phyloP scores from a whole-genome alignment of 2,113 vertebrate genomes.

The Caloenas nicobarica region DNA sequence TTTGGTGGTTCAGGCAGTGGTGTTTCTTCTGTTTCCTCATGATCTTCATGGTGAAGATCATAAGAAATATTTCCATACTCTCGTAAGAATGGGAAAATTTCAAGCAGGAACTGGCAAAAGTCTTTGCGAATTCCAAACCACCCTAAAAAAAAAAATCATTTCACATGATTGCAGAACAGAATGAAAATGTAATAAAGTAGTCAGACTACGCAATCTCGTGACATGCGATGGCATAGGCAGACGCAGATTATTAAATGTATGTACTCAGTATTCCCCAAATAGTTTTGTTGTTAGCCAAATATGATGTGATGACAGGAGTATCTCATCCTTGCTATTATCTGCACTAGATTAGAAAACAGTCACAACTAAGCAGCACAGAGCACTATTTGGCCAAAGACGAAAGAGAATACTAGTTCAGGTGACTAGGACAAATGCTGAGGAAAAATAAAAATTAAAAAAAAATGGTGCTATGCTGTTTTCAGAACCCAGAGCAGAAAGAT shows the following conservation, averaged over 20 bases:
- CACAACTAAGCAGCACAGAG: neutral
- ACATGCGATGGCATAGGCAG: neutral
- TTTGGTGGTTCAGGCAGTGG: conserved; percentile 91
- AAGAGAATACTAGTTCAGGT: neutral
- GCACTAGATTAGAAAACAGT: neutral
- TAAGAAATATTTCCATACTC: conserved; percentile 99
- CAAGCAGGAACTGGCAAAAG: conserved; percentile 97
- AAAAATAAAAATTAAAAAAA: too few relatives aligned
- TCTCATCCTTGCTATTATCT: neutral
- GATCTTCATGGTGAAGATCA: conserved; percentile 93
- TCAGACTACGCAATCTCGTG: neutral
- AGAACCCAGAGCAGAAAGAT: neutral
- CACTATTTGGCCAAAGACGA: neutral
- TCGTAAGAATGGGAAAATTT: conserved; percentile 94
- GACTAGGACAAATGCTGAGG: neutral
- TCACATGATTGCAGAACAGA: neutral
- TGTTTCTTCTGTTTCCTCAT: conserved; percentile 86
- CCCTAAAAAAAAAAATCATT: conserved; percentile 76
- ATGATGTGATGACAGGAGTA: neutral
- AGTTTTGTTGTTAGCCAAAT: neutral
- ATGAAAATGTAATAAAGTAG: neutral
- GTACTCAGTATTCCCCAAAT: neutral
- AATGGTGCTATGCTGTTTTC: neutral
- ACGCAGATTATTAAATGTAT: neutral
- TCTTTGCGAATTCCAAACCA: conserved; percentile 99